These are phyloP conservation scores for Solea solea DNA, from an alignment of 2,113 vertebrate genomes.

Conservation along the genomic window DNA sequence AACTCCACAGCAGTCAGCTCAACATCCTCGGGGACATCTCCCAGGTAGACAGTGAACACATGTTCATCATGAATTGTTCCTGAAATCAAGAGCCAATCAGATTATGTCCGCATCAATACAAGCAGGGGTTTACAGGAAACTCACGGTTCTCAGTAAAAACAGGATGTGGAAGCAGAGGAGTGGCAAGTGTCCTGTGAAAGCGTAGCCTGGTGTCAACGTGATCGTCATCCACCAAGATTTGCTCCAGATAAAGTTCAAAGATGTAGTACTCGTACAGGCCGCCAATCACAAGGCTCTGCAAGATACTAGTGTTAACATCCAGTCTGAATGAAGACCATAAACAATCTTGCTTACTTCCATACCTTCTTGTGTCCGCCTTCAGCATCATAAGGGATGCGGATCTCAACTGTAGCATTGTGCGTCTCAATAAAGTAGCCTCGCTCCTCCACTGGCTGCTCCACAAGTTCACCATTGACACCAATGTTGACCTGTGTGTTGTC, in stretches of 20 bases:
- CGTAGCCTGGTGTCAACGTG: constrained; percentile 35
- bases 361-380: constrained; percentile 72
- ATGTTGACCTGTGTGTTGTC: constrained; percentile 33
- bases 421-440: constrained; percentile 41
- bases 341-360: too few species aligned
- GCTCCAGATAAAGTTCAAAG: constrained; percentile 66
- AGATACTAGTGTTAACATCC: neutral
- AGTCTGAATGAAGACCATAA: constrained; percentile 5
- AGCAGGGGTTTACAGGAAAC: neutral
- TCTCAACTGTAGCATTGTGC: constrained; percentile 5
- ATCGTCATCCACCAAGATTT: constrained; percentile 37
- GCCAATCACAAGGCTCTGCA: constrained; percentile 54
- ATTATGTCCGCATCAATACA: too few species aligned
- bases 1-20: constrained; percentile 48
- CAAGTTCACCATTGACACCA: constrained; percentile 46
- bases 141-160: constrained; percentile 41
- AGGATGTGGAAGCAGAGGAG: constrained; percentile 38
- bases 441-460: constrained; percentile 14
- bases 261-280: constrained; percentile 55
- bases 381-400: constrained; percentile 64
- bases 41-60: constrained; percentile 60
- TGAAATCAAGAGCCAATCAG: neutral
- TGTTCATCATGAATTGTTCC: constrained; percentile 23
- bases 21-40: constrained; percentile 63
- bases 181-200: constrained; percentile 40